These are phyloP conservation scores for Hydrolagus affinis DNA, from an alignment of 2,113 vertebrate genomes.

Conservation along the genomic window DNA sequence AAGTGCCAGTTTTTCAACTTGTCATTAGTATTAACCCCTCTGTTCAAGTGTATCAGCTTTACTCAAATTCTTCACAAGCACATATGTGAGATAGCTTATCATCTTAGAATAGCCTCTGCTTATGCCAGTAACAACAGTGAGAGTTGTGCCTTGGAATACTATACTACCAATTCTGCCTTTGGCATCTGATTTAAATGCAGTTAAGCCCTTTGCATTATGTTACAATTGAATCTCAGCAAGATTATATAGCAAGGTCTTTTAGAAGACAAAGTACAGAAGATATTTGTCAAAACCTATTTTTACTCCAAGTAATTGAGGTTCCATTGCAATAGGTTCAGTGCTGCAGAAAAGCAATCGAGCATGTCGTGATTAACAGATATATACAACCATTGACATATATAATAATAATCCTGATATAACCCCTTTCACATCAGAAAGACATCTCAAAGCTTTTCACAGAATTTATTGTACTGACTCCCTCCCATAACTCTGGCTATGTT, in stretches of 20 bases:
- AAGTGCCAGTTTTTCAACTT: too few relatives aligned
- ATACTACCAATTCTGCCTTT: background rate
- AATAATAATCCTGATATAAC: too few relatives aligned
- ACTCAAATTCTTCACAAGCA: background rate
- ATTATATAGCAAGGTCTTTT: slow-evolving; percentile 6
- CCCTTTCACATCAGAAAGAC: too few relatives aligned
- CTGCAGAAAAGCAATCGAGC: background rate
- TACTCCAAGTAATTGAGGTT: background rate
- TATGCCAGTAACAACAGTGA: background rate
- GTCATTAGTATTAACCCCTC: background rate
- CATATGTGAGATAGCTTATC: background rate
- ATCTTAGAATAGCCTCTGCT: background rate
- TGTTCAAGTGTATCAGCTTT: background rate
- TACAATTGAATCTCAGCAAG: background rate
- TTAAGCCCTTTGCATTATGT: background rate
- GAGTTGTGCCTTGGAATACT: background rate
- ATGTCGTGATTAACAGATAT: too few relatives aligned
- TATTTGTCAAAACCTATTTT: slow-evolving; percentile 1
- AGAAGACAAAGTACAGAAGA: background rate
- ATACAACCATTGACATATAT: too few relatives aligned
- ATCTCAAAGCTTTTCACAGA: too few relatives aligned
- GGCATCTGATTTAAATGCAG: background rate
- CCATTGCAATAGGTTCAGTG: background rate
- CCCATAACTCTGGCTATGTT: too few relatives aligned
- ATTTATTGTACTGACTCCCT: too few relatives aligned